Conservation (phyloP, 1,140 invertebrate genomes). For the Penaeus japonicus region DNA sequence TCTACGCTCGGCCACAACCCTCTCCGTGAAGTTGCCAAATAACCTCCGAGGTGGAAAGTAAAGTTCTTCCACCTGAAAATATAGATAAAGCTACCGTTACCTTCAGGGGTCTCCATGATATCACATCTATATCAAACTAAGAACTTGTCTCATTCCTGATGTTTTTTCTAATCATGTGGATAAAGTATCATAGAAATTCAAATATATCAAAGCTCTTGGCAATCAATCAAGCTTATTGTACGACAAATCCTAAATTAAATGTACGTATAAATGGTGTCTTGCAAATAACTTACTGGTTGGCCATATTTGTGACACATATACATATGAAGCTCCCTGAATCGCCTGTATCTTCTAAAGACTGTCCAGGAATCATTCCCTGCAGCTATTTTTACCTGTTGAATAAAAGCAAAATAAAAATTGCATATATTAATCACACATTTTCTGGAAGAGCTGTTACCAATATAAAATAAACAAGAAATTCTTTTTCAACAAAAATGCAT, state of each 20-base stretch:
- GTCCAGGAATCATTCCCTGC: conserved; percentile 42
- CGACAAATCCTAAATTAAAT: neutral
- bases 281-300: conserved; percentile 13
- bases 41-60: conserved; percentile 44
- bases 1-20: conserved; percentile 35
- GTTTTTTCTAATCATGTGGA: no score
- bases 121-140: no score
- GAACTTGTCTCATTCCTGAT: no score
- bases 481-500: no score
- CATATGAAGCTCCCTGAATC: conserved; percentile 49
- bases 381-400: conserved; percentile 34
- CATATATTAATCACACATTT: no score
- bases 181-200: no score
- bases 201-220: no score
- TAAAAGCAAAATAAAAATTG: no score
- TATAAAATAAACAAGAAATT: no score
- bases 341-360: conserved; percentile 46
- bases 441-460: no score
- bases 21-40: conserved; percentile 44
- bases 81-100: neutral
- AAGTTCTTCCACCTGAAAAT: conserved; percentile 35
- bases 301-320: conserved; percentile 53
- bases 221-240: neutral
- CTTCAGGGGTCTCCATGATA: no score
- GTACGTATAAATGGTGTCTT: neutral